Percentiles rank a stretch among this genome's conserved stretches.
phyloP scores from a whole-genome alignment of 2,113 vertebrate species.

The Narcine bancroftii region DNA sequence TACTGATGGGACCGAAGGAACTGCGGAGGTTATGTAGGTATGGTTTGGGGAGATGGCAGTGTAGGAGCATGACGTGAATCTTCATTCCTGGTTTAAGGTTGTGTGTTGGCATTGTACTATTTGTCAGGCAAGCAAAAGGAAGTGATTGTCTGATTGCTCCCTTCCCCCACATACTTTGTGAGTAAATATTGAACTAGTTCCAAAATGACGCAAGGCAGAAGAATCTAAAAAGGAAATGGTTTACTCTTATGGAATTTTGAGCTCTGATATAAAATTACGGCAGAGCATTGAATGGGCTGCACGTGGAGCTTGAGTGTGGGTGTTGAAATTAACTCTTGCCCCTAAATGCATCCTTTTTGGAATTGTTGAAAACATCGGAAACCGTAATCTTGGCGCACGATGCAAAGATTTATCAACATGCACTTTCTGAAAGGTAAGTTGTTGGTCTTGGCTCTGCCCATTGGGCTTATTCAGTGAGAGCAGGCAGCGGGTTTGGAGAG shows the following conservation, averaged over 20 bases:
- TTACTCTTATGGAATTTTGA: neutral
- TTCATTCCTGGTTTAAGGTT: neutral
- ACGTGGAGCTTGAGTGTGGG: neutral
- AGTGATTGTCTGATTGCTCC: neutral
- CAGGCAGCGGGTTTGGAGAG: neutral
- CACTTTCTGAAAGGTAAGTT: neutral
- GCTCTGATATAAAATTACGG: constrained; percentile 17
- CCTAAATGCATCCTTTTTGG: neutral
- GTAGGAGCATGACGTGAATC: too few species aligned
- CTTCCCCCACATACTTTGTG: neutral
- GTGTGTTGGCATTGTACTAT: neutral
- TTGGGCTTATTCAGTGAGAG: neutral
- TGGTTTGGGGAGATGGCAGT: too few species aligned
- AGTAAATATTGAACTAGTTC: neutral
- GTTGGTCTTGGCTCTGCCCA: too few species aligned
- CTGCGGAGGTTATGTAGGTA: too few species aligned
- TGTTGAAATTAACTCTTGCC: neutral
- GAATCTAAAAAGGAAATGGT: constrained; percentile 31
- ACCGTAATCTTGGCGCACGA: neutral
- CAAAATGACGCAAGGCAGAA: neutral
- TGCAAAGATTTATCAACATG: neutral
- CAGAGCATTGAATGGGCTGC: neutral
- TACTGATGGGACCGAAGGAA: too few species aligned
- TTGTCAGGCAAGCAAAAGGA: neutral
- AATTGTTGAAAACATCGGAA: neutral